Base-by-base conservation (phyloP, 2,888 invertebrate genomes). In the Netelia melanura region DNA sequence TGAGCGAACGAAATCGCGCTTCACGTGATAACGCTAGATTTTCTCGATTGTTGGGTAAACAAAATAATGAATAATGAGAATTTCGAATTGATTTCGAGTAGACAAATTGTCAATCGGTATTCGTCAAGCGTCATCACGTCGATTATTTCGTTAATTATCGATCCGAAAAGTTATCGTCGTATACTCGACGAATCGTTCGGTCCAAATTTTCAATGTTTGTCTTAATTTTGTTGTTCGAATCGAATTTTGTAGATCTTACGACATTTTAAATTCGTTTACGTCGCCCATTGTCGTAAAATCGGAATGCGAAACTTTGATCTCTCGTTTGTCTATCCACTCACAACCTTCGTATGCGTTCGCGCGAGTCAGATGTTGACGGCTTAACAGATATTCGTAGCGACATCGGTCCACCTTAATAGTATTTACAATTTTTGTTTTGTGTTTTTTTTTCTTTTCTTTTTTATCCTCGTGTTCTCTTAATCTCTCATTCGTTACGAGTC, bases 361-460 rank as follows among this genome's bases (percentile, higher is more conserved):
- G 68, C 77, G 61, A 78, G 56, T 52, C 61, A 38, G 38, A 54
- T 44, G 67, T 74, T 23, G 56, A 79, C 74, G 74, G 30, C 52
- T 43, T 67, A 83, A 70, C 71, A 71, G n/a, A 75, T 56, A 80
- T 76, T 80, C 74, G 78, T 83, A 62, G 56, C 80, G 75, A 74
- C 81, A 77, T 62, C 75, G 75, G 61, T 62, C 72, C 62, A 72
- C 11, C 58, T 58, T 81, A 43, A 58, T 71, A 79, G 5, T 79
- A 85, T 81, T 76, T 74, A 78, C 81, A 72, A 38, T 58, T 2
- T 58, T 25, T 25, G 25, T 25, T 25, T 30, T 30, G 30, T 30
- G 1, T 30, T 2, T 2, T 30, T 5, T 52, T 17, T 43, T 64
- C 17, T 30, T 23, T 54, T 56, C n/a, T 38, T 54, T 38, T 21